These are phyloP conservation scores for Lasaia peninsularis DNA, from an alignment of 1,140 invertebrate genomes.

Conservation along the genomic window DNA sequence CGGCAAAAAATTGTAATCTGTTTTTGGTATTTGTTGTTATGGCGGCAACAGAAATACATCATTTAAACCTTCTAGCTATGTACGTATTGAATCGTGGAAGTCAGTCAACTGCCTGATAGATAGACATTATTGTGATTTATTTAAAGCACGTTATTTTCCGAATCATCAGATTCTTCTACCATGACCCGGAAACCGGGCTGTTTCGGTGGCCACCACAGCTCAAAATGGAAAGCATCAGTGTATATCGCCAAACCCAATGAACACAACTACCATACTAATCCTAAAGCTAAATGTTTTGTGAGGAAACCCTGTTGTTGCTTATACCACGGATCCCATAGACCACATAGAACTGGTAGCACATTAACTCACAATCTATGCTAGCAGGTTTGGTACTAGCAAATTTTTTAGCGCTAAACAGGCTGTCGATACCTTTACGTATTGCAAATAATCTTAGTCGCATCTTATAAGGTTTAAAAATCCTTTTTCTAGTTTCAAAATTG, in stretches of 20 bases:
- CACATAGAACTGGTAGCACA: slow-evolving; percentile 57
- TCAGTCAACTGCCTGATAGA: no score
- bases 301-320: slow-evolving; percentile 47
- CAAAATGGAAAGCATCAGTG: slow-evolving; percentile 38
- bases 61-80: no score
- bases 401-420: slow-evolving; percentile 22
- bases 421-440: slow-evolving; percentile 23
- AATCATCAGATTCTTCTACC: slow-evolving; percentile 54
- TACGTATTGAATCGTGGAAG: no score
- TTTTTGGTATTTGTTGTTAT: no score
- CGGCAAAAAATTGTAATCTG: no score
- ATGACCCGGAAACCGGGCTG: slow-evolving; percentile 54
- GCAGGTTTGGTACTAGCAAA: slow-evolving; percentile 15
- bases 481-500: neutral
- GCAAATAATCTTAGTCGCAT: slow-evolving; percentile 28
- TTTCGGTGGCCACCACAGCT: slow-evolving; percentile 42
- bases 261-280: slow-evolving; percentile 50
- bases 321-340: slow-evolving; percentile 58
- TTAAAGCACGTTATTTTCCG: slow-evolving; percentile 19
- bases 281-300: slow-evolving; percentile 39
- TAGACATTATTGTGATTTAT: no score
- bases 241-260: slow-evolving; percentile 48
- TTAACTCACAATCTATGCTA: no score
- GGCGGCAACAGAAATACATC: no score
- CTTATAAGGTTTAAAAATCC: neutral